These are phyloP conservation scores for Procambarus virginalis DNA, from an alignment of 1,140 invertebrate genomes.

Conservation along the genomic window DNA sequence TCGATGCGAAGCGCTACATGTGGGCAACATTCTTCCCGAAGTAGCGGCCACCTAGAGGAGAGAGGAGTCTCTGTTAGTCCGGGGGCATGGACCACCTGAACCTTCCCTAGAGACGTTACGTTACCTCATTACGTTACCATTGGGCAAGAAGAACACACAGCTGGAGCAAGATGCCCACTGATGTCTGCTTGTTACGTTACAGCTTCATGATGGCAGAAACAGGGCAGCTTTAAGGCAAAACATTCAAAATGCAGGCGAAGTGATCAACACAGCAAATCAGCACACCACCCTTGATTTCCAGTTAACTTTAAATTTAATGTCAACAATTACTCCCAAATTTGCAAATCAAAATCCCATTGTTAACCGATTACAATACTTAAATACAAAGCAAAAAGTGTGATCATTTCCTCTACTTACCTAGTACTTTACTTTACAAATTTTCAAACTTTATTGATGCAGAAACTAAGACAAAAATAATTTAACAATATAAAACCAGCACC, in stretches of 20 bases:
- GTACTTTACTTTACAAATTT: constrained; percentile 55
- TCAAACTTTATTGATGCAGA: constrained; percentile 30
- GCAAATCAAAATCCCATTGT: background rate
- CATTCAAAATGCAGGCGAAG: constrained; percentile 49
- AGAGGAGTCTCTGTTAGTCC: constrained; percentile 65
- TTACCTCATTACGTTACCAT: constrained; percentile 58
- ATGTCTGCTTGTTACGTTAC: constrained; percentile 59
- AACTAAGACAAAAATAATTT: constrained; percentile 5
- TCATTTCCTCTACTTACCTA: constrained; percentile 52
- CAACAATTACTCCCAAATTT: background rate
- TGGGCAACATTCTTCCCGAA: constrained; percentile 66
- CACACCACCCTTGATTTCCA: constrained; percentile 47
- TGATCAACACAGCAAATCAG: constrained; percentile 47
- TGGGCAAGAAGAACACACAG: constrained; percentile 55
- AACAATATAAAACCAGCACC: constrained; percentile 20
- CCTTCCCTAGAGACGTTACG: constrained; percentile 64
- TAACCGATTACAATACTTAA: background rate
- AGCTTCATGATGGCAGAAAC: constrained; percentile 62
- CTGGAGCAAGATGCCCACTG: constrained; percentile 59
- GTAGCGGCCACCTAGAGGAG: constrained; percentile 64
- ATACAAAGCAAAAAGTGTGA: constrained; percentile 26
- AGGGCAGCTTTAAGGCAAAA: constrained; percentile 58
- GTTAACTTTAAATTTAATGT: background rate
- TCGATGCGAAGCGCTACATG: constrained; percentile 59
- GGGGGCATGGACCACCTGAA: constrained; percentile 38